Base-by-base conservation (phyloP, 2,113 vertebrate species). In the Burhinus bistriatus region DNA sequence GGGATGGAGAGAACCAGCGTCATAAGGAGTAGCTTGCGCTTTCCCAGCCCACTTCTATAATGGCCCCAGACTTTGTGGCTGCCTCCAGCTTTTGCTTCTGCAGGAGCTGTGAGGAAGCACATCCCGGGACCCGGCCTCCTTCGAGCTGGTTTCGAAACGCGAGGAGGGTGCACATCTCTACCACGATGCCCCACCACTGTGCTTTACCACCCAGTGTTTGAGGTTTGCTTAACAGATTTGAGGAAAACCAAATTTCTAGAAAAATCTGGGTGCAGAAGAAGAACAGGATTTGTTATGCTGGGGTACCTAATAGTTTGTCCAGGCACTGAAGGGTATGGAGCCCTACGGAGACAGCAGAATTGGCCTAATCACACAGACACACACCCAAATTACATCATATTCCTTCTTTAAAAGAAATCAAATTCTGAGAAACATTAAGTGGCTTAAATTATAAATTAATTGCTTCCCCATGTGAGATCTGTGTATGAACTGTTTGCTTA, bases 31-130 rank as follows among this genome's bases (percentile, higher is more conserved):
- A n/a, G 25, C 25, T 17, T 3, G 19, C 5, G 12, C n/a, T 11
- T 18, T 57, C 18, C 23, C 86, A 59, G 0, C 7, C 5, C 4
- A 0, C 25, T 4, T 9, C 2, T 6, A 21, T 0, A 3, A 4
- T 0, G 5, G 62, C 44, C 11, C 18, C 8, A 5, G 52, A 1
- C 23, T 4, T 6, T 5, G 8, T 3, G 29, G 5, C 3, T 36
- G 20, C 9, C 26, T 4, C 1, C 47, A 13, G 45, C 7, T 12
- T 23, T 16, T 38, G 8, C 25, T 45, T 3, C 83, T 6, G 36
- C 29, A 2, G 77, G 34, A 45, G 38, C 40, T 15, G n/a, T 5
- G 54, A 58, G 52, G 19, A 49, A 29, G 61, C 18, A 0, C 38
- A 3, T 7, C 25, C 21, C 3, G 0, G 61, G 12, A 9, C 13